Conservation (phyloP, 2,113 vertebrate species). For the Halichoerus grypus region DNA sequence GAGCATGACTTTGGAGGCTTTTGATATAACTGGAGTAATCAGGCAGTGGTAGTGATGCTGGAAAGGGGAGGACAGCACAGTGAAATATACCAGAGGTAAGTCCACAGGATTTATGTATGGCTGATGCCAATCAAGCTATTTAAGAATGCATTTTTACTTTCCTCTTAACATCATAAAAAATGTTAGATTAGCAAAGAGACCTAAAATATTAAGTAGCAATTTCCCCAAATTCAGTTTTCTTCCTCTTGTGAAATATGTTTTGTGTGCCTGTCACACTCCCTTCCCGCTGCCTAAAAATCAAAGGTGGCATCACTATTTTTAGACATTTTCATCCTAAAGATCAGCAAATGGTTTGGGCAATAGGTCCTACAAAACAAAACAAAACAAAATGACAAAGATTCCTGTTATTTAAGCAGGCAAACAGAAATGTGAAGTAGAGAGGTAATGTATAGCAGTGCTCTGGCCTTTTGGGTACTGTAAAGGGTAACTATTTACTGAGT, state of each 20-base stretch:
- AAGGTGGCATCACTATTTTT: background rate
- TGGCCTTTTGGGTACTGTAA: background rate
- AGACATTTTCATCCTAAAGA: constrained; percentile 40
- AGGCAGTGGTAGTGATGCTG: background rate
- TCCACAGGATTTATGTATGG: background rate
- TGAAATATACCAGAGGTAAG: background rate
- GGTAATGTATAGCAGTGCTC: background rate
- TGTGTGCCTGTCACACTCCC: background rate
- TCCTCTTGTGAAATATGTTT: background rate
- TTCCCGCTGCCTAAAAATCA: rapidly evolving
- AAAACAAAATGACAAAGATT: background rate
- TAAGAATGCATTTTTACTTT: background rate
- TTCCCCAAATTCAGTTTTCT: background rate
- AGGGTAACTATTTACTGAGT: background rate
- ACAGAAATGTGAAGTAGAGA: background rate
- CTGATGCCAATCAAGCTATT: background rate
- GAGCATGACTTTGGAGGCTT: background rate
- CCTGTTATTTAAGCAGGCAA: background rate
- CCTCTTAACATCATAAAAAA: background rate
- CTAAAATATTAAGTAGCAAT: background rate
- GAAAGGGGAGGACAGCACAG: background rate
- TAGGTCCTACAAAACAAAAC: background rate
- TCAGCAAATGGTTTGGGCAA: constrained; percentile 26
- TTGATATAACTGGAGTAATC: background rate
- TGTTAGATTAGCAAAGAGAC: background rate